Evolutionary conservation across 2,113 vertebrate species (phyloP).

Genomic region (Pterocles gutturalis): DNA sequence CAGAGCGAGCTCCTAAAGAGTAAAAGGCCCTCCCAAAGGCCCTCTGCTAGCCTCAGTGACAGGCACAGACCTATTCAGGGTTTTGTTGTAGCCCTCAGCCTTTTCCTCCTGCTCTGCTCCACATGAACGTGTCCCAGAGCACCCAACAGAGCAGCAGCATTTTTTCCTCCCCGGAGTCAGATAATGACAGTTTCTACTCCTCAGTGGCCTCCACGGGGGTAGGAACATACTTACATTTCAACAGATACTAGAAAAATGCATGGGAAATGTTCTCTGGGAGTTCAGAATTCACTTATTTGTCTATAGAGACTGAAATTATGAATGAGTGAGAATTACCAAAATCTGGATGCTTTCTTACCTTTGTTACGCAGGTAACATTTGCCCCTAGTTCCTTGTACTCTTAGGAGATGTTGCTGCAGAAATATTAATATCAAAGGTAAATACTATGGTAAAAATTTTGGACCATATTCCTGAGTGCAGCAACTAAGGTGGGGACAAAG

Average conservation of each 20-base stretch:
- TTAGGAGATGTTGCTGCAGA: background rate
- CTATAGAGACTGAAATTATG: background rate
- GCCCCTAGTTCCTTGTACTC: background rate
- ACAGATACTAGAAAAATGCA: background rate
- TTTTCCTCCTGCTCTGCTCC: background rate
- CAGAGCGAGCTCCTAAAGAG: background rate
- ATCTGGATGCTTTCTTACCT: background rate
- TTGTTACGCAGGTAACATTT: background rate
- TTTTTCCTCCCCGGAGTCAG: background rate
- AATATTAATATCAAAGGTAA: background rate
- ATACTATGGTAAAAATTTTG: background rate
- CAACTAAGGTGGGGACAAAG: background rate
- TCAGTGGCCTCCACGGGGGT: background rate
- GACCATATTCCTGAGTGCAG: background rate
- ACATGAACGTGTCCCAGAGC: background rate
- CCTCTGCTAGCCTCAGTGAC: background rate
- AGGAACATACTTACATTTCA: background rate
- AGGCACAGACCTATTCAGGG: background rate
- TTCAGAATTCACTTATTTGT: background rate
- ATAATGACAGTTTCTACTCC: background rate
- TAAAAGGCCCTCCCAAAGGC: background rate
- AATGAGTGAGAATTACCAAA: background rate
- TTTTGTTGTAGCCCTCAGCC: background rate
- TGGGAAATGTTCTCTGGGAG: background rate
- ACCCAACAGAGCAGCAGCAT: background rate